phyloP scores from a whole-genome alignment of 2,888 invertebrate genomes.

The Lottia gigantea region DNA sequence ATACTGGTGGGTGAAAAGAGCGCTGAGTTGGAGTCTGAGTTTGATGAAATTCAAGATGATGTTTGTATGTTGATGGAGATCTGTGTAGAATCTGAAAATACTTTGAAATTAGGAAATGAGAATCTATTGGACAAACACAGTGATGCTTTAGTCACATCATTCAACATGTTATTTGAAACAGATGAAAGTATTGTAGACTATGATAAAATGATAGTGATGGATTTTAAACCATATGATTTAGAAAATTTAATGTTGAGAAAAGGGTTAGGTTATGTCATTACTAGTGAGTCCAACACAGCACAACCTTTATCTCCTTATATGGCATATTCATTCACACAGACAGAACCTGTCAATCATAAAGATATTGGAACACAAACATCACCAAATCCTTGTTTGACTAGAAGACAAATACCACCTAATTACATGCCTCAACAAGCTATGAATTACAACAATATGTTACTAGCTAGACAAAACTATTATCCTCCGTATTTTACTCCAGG shows the following conservation, averaged over 20 bases:
- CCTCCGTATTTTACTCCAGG: neutral
- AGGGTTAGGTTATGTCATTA: conserved; percentile 1
- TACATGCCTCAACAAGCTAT: neutral
- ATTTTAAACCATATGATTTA: neutral
- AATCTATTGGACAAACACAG: conserved; percentile 17
- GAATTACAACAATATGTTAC: neutral
- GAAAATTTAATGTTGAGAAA: neutral
- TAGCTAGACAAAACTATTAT: neutral
- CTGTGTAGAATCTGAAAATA: conserved; percentile 26
- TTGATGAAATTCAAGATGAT: conserved; percentile 18
- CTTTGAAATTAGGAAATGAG: conserved; percentile 26
- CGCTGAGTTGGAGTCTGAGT: conserved; percentile 16
- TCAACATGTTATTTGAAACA: neutral
- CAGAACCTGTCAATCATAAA: neutral
- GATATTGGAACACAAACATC: neutral
- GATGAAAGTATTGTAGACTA: conserved; percentile 2
- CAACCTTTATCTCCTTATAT: neutral
- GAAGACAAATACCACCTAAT: neutral
- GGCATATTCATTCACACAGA: neutral
- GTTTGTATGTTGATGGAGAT: conserved; percentile 23
- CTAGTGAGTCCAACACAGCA: neutral
- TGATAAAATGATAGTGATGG: conserved; percentile 6
- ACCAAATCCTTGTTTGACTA: neutral
- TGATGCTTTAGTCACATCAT: neutral
- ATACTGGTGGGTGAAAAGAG: conserved; percentile 17